phyloP scores from a whole-genome alignment of 2,797 vertebrate species.

The Sternotherus odoratus region DNA sequence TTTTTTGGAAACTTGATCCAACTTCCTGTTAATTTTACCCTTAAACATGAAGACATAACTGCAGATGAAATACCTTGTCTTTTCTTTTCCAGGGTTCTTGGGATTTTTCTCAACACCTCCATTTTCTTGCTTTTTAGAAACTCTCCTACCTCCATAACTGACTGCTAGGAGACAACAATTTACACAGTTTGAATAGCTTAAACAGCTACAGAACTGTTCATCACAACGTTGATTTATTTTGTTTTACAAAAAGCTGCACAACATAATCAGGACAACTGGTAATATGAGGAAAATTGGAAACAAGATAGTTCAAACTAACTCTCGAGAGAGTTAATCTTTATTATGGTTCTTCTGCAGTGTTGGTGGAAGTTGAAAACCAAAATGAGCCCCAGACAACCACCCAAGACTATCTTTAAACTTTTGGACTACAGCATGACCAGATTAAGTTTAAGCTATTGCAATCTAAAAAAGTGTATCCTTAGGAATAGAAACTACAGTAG shows the following conservation, averaged over 20 bases:
- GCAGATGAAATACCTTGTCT: conserved; percentile 80
- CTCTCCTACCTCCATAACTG: conserved; percentile 91
- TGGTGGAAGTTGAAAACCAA: neutral
- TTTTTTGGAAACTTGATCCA: neutral
- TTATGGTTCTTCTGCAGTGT: neutral
- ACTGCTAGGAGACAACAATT: conserved; percentile 79
- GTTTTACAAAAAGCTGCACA: neutral
- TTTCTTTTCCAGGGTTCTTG: conserved; percentile 83
- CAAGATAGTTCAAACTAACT: neutral
- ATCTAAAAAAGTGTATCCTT: neutral
- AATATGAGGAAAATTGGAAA: neutral
- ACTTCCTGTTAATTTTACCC: neutral
- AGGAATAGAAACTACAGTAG: neutral
- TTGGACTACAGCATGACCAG: accelerated
- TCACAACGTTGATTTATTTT: neutral
- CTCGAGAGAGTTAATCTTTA: neutral
- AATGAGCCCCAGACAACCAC: neutral
- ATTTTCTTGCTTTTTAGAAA: conserved; percentile 89
- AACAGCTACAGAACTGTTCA: neutral
- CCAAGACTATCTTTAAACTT: neutral
- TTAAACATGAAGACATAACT: neutral
- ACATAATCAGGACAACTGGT: neutral
- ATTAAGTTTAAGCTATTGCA: neutral
- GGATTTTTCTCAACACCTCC: conserved; percentile 82
- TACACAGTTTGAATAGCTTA: neutral